Base-by-base conservation (phyloP, 2,113 vertebrate species). In the Maylandia zebra region DNA sequence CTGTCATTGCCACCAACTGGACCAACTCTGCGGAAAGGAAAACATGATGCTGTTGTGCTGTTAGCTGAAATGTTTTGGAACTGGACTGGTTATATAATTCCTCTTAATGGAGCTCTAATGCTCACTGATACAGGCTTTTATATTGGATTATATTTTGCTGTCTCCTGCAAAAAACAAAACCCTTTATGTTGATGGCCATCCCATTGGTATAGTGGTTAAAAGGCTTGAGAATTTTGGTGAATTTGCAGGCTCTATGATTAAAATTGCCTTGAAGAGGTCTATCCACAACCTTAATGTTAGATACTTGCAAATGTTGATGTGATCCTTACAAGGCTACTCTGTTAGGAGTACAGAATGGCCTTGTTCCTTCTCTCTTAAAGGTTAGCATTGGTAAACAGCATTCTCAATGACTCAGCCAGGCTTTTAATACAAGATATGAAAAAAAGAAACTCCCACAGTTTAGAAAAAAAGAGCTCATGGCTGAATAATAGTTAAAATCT, bases 181-280 rank as follows among this genome's bases (percentile, higher is more conserved):
- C 43, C 14, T 76, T 50, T 19, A 76, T 4, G 6, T 32, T 76
- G 24, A 76, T 32, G 14, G 71, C 10, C 41, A 50, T 76, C 4
- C 43, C 16, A 5, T 45, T 50, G 24, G 10, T 32, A 0, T 48
- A 30, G 71, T 50, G 71, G 24, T 48, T 76, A 0, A 76, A 30
- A 48, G 4, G 5, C 14, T 30, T 76, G 43, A 17, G 4, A 5
- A 76, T 3, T 48, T 76, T 50, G 43, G 41, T 76, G 14, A 48
- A 30, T 17, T 76, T 24, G 13, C 71, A 30, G 14, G 14, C 1
- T 30, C 41, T 27, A 30, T 43, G 48, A 48, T 74, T 48, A 19
- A 48, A 30, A 17, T 19, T 48, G 24, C 41, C 41, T 76, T 48
- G 14, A 48, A 76, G 22, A 17, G 66, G 38, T 74, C 66, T 74